Evolutionary conservation across 2,797 vertebrate genomes (phyloP), one percentile per base, ranked within the genome.

Genomic region (Siniperca obscura): DNA sequence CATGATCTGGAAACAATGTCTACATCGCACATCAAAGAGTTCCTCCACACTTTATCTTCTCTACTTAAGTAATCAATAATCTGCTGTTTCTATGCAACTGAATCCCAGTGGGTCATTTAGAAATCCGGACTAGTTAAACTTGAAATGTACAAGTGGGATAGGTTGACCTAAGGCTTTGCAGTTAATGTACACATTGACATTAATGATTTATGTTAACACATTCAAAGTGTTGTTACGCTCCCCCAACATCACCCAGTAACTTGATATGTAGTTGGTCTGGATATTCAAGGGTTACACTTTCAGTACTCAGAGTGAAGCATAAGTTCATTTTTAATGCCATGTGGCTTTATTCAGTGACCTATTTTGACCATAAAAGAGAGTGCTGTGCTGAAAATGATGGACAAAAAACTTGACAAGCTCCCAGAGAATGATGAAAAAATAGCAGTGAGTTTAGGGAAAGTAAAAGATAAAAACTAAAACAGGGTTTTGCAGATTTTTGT

Each of bases 131-230:
- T 55, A 22, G 74, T 74, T 87, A 79, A 89, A 84, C 10, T 74
- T 78, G 53, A 87, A 89, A 85, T 64, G 30, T 57, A 59, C 73
- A 74, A 61, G 55, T n/a, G 70, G 81, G 80, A 86, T 30, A 59
- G 55, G 70, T 65, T 42, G 64, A 85, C 84, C 68, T 56, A 13
- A 66, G 74, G 84, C 86, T 38, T 87, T 65, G 78, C 83, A 66
- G 53, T 53, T 30, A 64, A 90, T 82, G 81, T 85, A 88, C 84
- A 84, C 75, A 74, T 74, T 81, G 80, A 80, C 78, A 93, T 94
- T 64, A 91, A 89, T 93, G 89, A 91, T 92, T 85, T 59, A 90
- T 88, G 86, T 84, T 86, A 80, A 86, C 84, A 82, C 67, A 74
- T 90, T 85, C 70, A 53, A 48, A 86, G 79, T 68, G 82, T 62